Evolutionary conservation across 2,888 invertebrate genomes (phyloP).

Genomic region (Lasioglossum calceatum): DNA sequence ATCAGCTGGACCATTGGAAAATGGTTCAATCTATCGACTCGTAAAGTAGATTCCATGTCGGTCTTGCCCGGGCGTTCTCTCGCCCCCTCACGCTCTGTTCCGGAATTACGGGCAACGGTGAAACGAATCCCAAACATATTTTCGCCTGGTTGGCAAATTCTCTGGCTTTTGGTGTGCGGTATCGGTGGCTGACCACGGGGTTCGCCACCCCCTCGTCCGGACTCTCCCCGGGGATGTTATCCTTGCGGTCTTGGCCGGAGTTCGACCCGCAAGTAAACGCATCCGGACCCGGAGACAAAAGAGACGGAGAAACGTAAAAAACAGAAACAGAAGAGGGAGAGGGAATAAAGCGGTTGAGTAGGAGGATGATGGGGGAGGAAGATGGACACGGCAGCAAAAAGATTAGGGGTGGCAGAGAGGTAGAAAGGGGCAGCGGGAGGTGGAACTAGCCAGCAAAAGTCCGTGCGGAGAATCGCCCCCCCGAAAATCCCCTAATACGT

Average conservation of each 20-base stretch:
- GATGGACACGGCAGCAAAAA: slow-evolving; percentile 27
- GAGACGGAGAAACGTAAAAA: slow-evolving; percentile 19
- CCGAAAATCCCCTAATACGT: slow-evolving; percentile 69
- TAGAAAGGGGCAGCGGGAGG: slow-evolving; percentile 23
- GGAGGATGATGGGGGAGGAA: slow-evolving; percentile 4
- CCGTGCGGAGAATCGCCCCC: slow-evolving; percentile 55
- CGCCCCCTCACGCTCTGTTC: slow-evolving; percentile 14
- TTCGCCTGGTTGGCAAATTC: slow-evolving; percentile 82
- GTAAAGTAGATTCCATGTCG: slow-evolving; percentile 79
- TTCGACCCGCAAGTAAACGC: slow-evolving; percentile 63
- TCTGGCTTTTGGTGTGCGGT: slow-evolving; percentile 70
- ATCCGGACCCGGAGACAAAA: slow-evolving; percentile 24
- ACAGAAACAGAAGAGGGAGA: neutral
- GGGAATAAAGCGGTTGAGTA: neutral
- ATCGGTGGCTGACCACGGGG: slow-evolving; percentile 73
- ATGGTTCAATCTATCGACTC: slow-evolving; percentile 70
- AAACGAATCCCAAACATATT: slow-evolving; percentile 81
- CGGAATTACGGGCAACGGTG: slow-evolving; percentile 38
- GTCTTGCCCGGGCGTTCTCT: slow-evolving; percentile 54
- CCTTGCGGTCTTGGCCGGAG: slow-evolving; percentile 65
- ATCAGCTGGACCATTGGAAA: slow-evolving; percentile 57
- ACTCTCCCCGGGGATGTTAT: slow-evolving; percentile 72
- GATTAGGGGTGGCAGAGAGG: slow-evolving; percentile 24
- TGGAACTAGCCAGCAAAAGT: slow-evolving; percentile 47
- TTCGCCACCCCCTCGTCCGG: slow-evolving; percentile 61